These are phyloP conservation scores for Silvanus unidentatus DNA, from an alignment of 2,888 invertebrate genomes.

Conservation along the genomic window DNA sequence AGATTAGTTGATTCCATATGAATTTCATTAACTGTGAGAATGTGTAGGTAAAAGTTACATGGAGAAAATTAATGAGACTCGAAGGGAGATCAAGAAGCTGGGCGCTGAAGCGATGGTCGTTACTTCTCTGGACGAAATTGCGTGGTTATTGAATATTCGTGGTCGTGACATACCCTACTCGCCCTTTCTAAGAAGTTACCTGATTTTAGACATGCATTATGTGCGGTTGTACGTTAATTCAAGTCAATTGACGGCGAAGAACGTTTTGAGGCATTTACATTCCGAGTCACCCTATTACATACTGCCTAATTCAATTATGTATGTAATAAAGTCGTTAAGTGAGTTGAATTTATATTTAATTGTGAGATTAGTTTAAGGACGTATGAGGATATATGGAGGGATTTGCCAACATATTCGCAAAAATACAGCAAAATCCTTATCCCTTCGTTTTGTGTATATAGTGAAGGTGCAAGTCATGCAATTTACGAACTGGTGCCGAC, in stretches of 20 bases:
- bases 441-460: constrained; percentile 64
- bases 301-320: constrained; percentile 59
- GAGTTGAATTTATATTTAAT: background rate
- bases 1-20: background rate
- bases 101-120: constrained; percentile 74
- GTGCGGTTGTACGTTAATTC: constrained; percentile 66
- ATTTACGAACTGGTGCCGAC: constrained; percentile 56
- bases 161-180: constrained; percentile 77
- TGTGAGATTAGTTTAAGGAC: constrained; percentile 63
- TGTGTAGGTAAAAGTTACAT: constrained; percentile 65
- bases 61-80: constrained; percentile 64
- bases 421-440: constrained; percentile 62
- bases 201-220: constrained; percentile 59
- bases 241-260: constrained; percentile 51
- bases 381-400: constrained; percentile 64
- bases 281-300: constrained; percentile 53
- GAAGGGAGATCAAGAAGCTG: constrained; percentile 56
- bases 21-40: no score
- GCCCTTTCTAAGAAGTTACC: constrained; percentile 73
- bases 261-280: constrained; percentile 47
- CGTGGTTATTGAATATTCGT: constrained; percentile 85
- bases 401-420: constrained; percentile 60
- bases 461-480: constrained; percentile 67
- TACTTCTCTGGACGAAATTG: constrained; percentile 80
- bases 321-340: constrained; percentile 26